Base-by-base conservation (phyloP, 2,797 vertebrate species). In the Paguma larvata region DNA sequence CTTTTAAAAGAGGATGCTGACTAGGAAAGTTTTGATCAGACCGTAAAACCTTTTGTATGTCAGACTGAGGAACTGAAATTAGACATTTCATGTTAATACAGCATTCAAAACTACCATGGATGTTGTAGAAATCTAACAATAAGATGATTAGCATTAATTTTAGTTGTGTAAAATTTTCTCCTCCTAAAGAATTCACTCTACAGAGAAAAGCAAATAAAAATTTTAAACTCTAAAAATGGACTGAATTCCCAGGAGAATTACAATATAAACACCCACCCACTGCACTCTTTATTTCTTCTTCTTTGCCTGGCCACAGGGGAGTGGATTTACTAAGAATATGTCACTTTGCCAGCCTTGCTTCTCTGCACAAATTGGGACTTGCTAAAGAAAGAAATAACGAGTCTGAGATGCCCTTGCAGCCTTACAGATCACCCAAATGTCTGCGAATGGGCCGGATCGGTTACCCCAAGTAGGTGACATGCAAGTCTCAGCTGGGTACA, bases 251-350 rank as follows among this genome's bases (percentile, higher is more conserved):
- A 32, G 38, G 25, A 67, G 68, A 91, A 79, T 91, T 89, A 44
- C 11, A 94, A 62, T 78, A 73, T 89, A 95, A 97, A 72, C 44
- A 95, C 56, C 38, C 44, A 95, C 56, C 38, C 44, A 88, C 19
- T 84, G n/a, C 38, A 63, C 5, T 91, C 34, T 91, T 91, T 41
- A n/a, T 41, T 32, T 85, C 34, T 73, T 70, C 44, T 48, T 79
- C 46, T 79, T 25, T 67, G 46, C 14, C 46, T 59, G 68, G 41
- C 30, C 94, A 94, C 67, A 80, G 77, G 87, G 38, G 92, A 96
- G 5, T 67, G 89, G 23, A 83, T 91, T 94, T 95, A 84, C 84
- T 44, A 85, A 96, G 67, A 89, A 94, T 73, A 68, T 92, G 90
- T 88, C 75, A 75, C 30, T 91, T 85, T 44, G 3, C 59, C 27